These are phyloP conservation scores for Simalia tracyae DNA, from an alignment of 2,797 vertebrate species.

Conservation along the genomic window DNA sequence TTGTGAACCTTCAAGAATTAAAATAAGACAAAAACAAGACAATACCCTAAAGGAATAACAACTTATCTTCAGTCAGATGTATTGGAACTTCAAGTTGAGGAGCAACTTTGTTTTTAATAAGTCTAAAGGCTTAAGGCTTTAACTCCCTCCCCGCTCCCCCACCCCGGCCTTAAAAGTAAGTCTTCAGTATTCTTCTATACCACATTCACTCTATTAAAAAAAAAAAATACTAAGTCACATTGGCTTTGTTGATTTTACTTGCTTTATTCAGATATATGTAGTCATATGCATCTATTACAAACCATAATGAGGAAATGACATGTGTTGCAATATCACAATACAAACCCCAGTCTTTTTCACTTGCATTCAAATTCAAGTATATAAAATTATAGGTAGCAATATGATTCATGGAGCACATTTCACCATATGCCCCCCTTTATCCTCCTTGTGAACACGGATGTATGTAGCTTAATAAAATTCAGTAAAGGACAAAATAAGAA, in stretches of 20 bases:
- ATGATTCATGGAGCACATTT: not conserved
- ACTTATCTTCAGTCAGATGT: not conserved
- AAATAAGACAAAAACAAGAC: constrained; percentile 6
- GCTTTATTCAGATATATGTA: not conserved
- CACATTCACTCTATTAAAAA: not conserved
- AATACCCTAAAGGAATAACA: not conserved
- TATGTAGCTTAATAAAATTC: not conserved
- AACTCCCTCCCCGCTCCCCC: not conserved
- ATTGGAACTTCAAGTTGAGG: not conserved
- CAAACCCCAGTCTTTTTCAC: not conserved
- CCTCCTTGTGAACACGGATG: not conserved
- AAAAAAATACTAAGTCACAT: not conserved
- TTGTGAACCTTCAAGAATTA: not conserved
- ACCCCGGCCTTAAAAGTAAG: not conserved
- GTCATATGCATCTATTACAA: not conserved
- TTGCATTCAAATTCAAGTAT: not conserved
- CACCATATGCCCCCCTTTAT: not conserved
- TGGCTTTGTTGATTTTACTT: not conserved
- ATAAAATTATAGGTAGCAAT: not conserved
- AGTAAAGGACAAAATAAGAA: not conserved
- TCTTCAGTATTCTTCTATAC: not conserved
- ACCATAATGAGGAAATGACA: not conserved
- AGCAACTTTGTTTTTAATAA: not conserved
- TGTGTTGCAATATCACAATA: not conserved
- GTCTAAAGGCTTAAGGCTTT: not conserved